Percentiles rank a stretch among this genome's conserved stretches.
phyloP scores from a whole-genome alignment of 2,888 invertebrate species.

The Danaus chrysippus region DNA sequence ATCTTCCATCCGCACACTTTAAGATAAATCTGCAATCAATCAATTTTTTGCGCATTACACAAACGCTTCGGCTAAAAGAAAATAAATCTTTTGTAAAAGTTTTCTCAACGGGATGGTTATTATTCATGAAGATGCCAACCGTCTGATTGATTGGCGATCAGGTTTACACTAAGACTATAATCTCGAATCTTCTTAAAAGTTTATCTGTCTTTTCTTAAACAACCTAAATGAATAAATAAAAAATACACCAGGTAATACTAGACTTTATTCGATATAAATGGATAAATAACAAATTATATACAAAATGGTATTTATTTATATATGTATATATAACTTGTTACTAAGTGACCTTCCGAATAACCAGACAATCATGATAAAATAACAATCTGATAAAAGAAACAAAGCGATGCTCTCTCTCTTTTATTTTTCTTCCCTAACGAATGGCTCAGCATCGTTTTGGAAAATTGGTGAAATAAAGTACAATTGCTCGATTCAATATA shows the following conservation, averaged over 20 bases:
- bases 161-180: constrained; percentile 34
- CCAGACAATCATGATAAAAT: constrained; percentile 10
- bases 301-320: background rate
- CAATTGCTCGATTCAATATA: constrained; percentile 2
- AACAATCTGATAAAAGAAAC: constrained; percentile 12
- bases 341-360: constrained; percentile 7
- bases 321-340: background rate
- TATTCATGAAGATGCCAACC: constrained; percentile 72
- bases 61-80: constrained; percentile 55
- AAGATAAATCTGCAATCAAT: constrained; percentile 70
- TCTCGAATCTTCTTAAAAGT: background rate
- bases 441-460: constrained; percentile 17
- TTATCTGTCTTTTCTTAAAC: background rate
- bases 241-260: background rate
- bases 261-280: background rate
- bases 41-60: constrained; percentile 69
- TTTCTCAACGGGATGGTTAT: constrained; percentile 66
- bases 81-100: constrained; percentile 76
- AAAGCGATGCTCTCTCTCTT: constrained; percentile 12
- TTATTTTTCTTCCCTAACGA: constrained; percentile 16
- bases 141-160: too few species aligned
- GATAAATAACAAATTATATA: background rate
- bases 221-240: background rate
- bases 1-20: constrained; percentile 33
- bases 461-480: constrained; percentile 9